Evolutionary conservation across 2,888 invertebrate genomes (phyloP).

Genomic region (Ophioninae sp.): DNA sequence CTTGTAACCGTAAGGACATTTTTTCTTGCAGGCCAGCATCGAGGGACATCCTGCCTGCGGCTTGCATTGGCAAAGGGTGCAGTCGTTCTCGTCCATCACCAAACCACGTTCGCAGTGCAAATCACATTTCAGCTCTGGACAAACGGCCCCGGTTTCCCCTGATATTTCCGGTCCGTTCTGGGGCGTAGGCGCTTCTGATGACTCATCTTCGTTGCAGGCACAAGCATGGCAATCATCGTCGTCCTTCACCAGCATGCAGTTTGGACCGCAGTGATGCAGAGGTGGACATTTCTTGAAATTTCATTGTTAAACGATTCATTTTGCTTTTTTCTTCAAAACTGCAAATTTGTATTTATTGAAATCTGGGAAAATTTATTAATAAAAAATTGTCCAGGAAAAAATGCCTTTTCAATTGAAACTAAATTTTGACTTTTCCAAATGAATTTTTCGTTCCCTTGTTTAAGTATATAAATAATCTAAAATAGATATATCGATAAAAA

Average conservation of each 20-base stretch:
- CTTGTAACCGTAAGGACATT: conserved; percentile 75
- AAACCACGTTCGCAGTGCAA: conserved; percentile 75
- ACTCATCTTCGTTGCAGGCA: conserved; percentile 66
- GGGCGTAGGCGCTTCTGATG: conserved; percentile 57
- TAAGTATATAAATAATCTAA: no score
- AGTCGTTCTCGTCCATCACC: conserved; percentile 75
- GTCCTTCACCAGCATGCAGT: conserved; percentile 72
- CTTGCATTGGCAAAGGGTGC: conserved; percentile 75
- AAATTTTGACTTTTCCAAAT: no score
- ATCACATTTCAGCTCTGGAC: conserved; percentile 74
- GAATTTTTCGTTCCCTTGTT: no score
- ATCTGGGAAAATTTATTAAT: no score
- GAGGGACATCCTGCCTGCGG: conserved; percentile 70
- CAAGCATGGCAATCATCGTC: conserved; percentile 73
- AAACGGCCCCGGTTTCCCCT: conserved; percentile 65
- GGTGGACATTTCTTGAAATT: conserved; percentile 68
- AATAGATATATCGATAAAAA: background rate
- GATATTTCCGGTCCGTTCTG: conserved; percentile 50
- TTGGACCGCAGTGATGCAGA: conserved; percentile 67
- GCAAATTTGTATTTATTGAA: no score
- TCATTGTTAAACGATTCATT: background rate
- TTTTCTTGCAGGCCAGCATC: conserved; percentile 72
- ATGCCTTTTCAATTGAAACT: no score
- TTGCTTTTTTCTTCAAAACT: background rate
- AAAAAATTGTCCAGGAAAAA: no score